Percentiles rank a stretch among this genome's conserved stretches.
Conservation (phyloP, 2,797 vertebrate species). For the Melanotaenia maccullochi region DNA sequence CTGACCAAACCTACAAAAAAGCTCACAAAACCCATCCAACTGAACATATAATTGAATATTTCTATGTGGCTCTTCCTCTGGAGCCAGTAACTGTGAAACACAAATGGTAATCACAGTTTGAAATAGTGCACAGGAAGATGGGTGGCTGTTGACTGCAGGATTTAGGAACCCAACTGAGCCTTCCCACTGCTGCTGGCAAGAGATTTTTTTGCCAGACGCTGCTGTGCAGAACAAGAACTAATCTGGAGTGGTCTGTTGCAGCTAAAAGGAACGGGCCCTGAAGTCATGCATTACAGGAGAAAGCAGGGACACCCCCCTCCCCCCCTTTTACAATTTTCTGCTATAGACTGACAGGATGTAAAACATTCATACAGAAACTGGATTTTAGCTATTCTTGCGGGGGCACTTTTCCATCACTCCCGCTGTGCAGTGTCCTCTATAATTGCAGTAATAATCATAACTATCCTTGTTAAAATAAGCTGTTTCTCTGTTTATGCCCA, state of each 20-base stretch:
- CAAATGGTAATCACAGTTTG: conserved; percentile 67
- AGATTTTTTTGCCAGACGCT: conserved; percentile 61
- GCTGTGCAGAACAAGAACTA: conserved; percentile 74
- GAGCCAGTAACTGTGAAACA: conserved; percentile 57
- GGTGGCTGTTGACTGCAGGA: conserved; percentile 68
- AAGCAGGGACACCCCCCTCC: conserved; percentile 44
- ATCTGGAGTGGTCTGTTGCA: conserved; percentile 72
- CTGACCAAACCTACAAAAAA: conserved; percentile 21
- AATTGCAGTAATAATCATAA: conserved; percentile 2
- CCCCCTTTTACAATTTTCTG: conserved; percentile 38
- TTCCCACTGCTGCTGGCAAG: conserved; percentile 60
- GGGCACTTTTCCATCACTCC: conserved; percentile 5
- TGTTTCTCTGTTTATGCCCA: background rate
- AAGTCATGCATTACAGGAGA: conserved; percentile 54
- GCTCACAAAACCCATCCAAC: conserved; percentile 20
- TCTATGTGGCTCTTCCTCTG: conserved; percentile 51
- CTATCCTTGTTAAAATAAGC: background rate
- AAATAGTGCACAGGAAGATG: conserved; percentile 55
- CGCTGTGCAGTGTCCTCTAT: background rate
- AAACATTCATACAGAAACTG: conserved; percentile 17
- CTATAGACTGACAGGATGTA: conserved; percentile 9
- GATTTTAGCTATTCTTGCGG: background rate
- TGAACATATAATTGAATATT: conserved; percentile 58
- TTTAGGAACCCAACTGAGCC: conserved; percentile 65
- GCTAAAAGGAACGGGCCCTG: conserved; percentile 55